Percentiles rank a stretch among this genome's conserved stretches.
Evolutionary conservation across 2,888 invertebrate genomes (phyloP).

Genomic region (Cryptophagus acutangulus): DNA sequence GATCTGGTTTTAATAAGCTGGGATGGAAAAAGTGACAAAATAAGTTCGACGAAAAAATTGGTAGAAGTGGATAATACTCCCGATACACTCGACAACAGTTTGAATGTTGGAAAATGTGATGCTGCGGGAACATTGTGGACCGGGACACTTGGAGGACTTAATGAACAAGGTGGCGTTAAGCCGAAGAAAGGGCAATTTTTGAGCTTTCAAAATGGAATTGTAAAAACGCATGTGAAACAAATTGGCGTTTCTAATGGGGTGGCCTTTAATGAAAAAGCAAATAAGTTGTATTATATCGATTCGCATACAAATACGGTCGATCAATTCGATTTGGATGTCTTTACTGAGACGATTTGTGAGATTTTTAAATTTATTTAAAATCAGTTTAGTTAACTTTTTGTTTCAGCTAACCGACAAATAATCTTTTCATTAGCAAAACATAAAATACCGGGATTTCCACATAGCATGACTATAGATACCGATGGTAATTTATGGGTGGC

Average conservation of each 20-base stretch:
- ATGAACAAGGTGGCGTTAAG: slow-evolving; percentile 24
- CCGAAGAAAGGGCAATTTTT: slow-evolving; percentile 29
- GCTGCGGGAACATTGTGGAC: slow-evolving; percentile 64
- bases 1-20: slow-evolving; percentile 59
- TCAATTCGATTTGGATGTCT: slow-evolving; percentile 58
- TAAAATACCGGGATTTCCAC: slow-evolving; percentile 52
- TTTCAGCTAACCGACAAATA: slow-evolving; percentile 56
- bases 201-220: slow-evolving; percentile 22
- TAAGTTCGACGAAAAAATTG: slow-evolving; percentile 50
- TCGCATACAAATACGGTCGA: slow-evolving; percentile 59
- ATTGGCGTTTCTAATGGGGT: slow-evolving; percentile 58
- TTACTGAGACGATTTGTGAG: slow-evolving; percentile 49
- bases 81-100: slow-evolving; percentile 53
- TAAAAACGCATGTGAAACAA: slow-evolving; percentile 27
- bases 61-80: slow-evolving; percentile 56
- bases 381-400: slow-evolving; percentile 4
- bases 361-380: slow-evolving; percentile 2
- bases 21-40: slow-evolving; percentile 56
- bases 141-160: slow-evolving; percentile 40
- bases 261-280: slow-evolving; percentile 63
- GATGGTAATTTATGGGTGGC: slow-evolving; percentile 77
- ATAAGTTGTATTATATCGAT: slow-evolving; percentile 72
- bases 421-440: slow-evolving; percentile 54
- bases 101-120: slow-evolving; percentile 80
- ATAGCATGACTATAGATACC: slow-evolving; percentile 76